Base-by-base conservation (phyloP, 2,888 invertebrate species). In the Corythucha ciliata region DNA sequence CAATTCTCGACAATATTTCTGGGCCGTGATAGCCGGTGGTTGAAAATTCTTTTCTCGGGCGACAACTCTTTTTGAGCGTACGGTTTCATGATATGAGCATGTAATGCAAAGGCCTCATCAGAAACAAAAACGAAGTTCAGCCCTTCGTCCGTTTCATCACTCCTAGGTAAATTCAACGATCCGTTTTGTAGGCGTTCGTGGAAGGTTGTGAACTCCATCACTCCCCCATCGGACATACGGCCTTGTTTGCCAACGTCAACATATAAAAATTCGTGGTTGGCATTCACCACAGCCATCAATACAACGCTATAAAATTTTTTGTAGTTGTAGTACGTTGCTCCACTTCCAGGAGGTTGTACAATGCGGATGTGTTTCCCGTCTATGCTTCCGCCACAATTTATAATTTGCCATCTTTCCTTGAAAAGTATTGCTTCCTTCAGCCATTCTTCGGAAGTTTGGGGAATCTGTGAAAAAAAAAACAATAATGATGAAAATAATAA, bases 291-390 rank as follows among this genome's bases (percentile, higher is more conserved):
- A 8, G 57, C 60, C 27, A 61, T 33, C 39, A 62, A 41, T 7
- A 59, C 60, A 16, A 59, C 50, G 20, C 50, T 54, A 29, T 46
- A 59, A 18, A 27, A 27, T 40, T 58, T 55, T 39, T 62, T 58
- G 36, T 61, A 61, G 50, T 61, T 63, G 33, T 39, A 57, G 42
- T 37, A 62, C 12, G 41, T 5, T 8, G 57, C 46, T 14, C 60
- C 61, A 41, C 53, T 60, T 22, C 60, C 54, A 37, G 48, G 8
- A 20, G 62, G 60, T 24, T 54, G 48, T 56, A 59, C 48, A 10
- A 62, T 59, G 7, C 36, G 6, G 7, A 62, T 49, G 37, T 63
- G 61, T 42, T 60, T 63, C 0, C 62, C 61, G 36, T 61, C 60
- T 8, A 61, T 53, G 7, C 57, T 54, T 8, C 59, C 60, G 1